phyloP scores from a whole-genome alignment of 2,113 vertebrate species.

The Eptesicus fuscus region DNA sequence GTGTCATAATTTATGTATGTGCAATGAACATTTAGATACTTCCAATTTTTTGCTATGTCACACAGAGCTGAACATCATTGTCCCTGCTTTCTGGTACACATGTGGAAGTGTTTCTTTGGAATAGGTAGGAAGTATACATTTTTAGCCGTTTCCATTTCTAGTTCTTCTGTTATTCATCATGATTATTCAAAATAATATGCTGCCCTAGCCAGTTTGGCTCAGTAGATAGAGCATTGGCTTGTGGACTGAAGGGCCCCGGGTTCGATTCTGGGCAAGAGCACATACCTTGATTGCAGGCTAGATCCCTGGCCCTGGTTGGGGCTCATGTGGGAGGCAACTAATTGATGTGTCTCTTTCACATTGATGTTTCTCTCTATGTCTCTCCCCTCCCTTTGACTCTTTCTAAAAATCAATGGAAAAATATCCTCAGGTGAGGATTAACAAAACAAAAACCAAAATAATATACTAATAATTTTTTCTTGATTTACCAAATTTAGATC shows the following conservation, averaged over 20 bases:
- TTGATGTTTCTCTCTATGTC: too few relatives aligned
- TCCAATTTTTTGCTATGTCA: not conserved
- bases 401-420: too few relatives aligned
- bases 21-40: not conserved
- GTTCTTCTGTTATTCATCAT: not conserved
- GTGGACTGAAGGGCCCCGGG: too few relatives aligned
- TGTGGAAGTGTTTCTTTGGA: not conserved
- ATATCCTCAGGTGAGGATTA: too few relatives aligned
- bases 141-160: constrained; percentile 15
- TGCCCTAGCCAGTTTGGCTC: too few relatives aligned
- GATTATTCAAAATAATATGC: constrained; percentile 24
- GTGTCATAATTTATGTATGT: not conserved
- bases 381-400: too few relatives aligned
- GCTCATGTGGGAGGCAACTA: too few relatives aligned
- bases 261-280: too few relatives aligned
- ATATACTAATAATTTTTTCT: not conserved
- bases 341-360: too few relatives aligned
- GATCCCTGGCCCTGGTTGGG: too few relatives aligned
- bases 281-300: too few relatives aligned
- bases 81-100: constrained; percentile 4
- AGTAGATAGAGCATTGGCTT: too few relatives aligned
- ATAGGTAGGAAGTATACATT: not conserved
- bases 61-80: not conserved
- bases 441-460: not conserved
- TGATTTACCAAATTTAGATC: constrained; percentile 36